phyloP scores from a whole-genome alignment of 1,140 invertebrate genomes.

The Hetaerina americana region DNA sequence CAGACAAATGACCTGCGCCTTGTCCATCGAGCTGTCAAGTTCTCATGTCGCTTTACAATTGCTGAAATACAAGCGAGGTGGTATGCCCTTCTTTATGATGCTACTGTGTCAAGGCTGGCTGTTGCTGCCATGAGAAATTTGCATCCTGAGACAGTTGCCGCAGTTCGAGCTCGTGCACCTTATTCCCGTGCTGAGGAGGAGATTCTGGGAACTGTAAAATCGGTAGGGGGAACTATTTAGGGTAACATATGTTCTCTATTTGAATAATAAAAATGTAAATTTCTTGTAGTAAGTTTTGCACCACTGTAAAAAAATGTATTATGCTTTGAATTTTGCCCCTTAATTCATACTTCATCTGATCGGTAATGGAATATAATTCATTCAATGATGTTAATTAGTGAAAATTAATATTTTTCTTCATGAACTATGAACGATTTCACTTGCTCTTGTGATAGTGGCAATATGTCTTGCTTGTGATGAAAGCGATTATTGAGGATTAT shows the following conservation, averaged over 20 bases:
- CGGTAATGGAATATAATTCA: no score
- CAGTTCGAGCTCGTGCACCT: constrained; percentile 75
- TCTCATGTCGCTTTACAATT: constrained; percentile 88
- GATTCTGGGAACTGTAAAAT: constrained; percentile 64
- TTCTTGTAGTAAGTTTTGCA: constrained; percentile 6
- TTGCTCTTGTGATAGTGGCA: no score
- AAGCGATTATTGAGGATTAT: no score
- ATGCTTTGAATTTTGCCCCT: no score
- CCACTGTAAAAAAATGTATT: no score
- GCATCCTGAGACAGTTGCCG: constrained; percentile 76
- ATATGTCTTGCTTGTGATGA: no score
- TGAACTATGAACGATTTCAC: no score
- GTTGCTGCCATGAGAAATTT: constrained; percentile 86
- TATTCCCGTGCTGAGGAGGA: constrained; percentile 85
- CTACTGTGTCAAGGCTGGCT: constrained; percentile 70
- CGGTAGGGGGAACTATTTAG: constrained; percentile 61
- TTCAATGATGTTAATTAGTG: no score
- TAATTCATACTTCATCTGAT: no score
- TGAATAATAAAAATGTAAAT: neutral
- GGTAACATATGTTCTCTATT: no score
- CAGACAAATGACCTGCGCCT: constrained; percentile 73
- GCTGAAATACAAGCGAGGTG: constrained; percentile 90
- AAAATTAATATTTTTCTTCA: no score
- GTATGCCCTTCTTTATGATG: constrained; percentile 90
- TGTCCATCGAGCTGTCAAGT: constrained; percentile 87